These are phyloP conservation scores for Lepus timidus DNA, from an alignment of 2,113 vertebrate species.

Conservation along the genomic window DNA sequence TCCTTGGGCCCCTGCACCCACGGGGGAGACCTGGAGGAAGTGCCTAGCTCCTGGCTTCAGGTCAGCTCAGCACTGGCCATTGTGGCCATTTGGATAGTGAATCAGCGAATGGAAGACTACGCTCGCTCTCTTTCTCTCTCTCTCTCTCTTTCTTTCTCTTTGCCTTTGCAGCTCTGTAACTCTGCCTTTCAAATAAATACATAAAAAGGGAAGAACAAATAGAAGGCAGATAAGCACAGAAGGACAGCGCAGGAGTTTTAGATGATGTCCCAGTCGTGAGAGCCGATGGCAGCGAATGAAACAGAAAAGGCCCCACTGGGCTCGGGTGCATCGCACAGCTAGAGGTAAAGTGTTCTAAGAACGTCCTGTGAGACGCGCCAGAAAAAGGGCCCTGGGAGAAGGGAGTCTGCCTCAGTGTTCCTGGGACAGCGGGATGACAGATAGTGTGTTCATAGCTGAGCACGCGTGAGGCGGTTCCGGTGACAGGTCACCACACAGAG, in stretches of 20 bases:
- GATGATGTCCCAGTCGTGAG: constrained; percentile 46
- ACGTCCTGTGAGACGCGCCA: neutral
- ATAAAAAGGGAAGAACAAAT: neutral
- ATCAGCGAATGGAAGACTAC: too few species aligned
- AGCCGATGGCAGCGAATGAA: constrained; percentile 43
- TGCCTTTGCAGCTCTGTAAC: too few species aligned
- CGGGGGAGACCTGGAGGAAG: too few species aligned
- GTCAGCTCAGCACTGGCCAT: too few species aligned
- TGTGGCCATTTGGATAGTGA: too few species aligned
- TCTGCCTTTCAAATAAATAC: too few species aligned
- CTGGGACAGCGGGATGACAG: neutral
- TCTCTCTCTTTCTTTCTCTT: too few species aligned
- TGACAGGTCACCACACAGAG: neutral
- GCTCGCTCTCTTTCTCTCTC: too few species aligned
- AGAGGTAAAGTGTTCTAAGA: constrained; percentile 38
- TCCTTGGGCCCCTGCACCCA: too few species aligned
- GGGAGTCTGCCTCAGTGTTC: constrained; percentile 24
- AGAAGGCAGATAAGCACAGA: neutral
- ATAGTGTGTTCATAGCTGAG: neutral
- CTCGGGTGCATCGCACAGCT: constrained; percentile 2
- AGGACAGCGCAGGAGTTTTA: constrained; percentile 20
- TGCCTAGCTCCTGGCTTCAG: too few species aligned
- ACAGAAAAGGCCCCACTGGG: neutral
- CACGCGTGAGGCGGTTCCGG: neutral
- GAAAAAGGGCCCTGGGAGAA: neutral